Evolutionary conservation across 2,113 vertebrate genomes (phyloP).

Genomic region (Chamaea fasciata): DNA sequence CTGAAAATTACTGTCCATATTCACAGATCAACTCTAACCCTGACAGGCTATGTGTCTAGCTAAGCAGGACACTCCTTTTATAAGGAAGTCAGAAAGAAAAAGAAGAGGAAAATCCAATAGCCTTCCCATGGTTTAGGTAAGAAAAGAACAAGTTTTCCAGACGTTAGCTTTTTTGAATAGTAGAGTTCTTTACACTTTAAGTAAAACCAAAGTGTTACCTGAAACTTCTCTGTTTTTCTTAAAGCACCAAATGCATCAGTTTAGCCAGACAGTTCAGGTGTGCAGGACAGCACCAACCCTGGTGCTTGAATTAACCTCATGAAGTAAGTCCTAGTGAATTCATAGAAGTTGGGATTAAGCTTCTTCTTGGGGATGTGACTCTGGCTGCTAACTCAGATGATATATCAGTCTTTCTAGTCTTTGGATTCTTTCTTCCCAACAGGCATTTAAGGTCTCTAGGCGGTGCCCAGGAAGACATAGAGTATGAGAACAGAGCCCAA

Average conservation of each 20-base stretch:
- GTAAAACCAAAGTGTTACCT: neutral
- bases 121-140: neutral
- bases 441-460: neutral
- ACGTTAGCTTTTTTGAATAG: neutral
- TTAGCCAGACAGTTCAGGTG: neutral
- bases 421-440: neutral
- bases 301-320: neutral
- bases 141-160: neutral
- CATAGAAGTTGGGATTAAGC: accelerated
- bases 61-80: neutral
- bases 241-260: neutral
- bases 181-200: neutral
- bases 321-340: neutral
- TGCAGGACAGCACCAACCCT: neutral
- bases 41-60: neutral
- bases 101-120: neutral
- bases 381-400: neutral
- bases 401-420: neutral
- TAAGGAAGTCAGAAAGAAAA: neutral
- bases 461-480: neutral
- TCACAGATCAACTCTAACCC: neutral
- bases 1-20: neutral
- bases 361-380: neutral
- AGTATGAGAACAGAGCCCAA: neutral
- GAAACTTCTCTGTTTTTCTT: neutral